phyloP scores from a whole-genome alignment of 2,113 vertebrate genomes.

The Lampris incognitus region DNA sequence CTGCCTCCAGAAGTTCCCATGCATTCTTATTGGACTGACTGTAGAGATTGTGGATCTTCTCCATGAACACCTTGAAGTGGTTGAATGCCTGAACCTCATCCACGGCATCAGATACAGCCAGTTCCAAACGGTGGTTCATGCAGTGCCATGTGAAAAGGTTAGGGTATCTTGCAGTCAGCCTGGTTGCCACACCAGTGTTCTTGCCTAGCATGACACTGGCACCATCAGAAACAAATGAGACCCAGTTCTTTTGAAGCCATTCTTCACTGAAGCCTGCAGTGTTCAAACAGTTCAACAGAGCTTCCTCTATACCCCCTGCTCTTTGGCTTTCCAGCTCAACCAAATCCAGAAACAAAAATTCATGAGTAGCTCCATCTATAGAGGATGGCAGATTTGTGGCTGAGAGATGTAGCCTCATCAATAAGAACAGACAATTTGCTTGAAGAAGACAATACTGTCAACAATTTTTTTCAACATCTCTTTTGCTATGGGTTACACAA shows the following conservation, averaged over 20 bases:
- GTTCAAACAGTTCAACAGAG: slow-evolving; percentile 16
- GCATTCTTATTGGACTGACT: slow-evolving; percentile 45
- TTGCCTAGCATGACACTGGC: slow-evolving; percentile 30
- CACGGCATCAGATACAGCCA: slow-evolving; percentile 41
- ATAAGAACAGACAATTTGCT: slow-evolving; percentile 31
- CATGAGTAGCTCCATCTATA: slow-evolving; percentile 3
- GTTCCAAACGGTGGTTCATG: slow-evolving; percentile 44
- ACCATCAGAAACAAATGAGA: slow-evolving; percentile 41
- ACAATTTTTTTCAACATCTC: slow-evolving; percentile 25
- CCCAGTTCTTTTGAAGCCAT: slow-evolving; percentile 37
- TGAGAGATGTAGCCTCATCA: slow-evolving; percentile 32
- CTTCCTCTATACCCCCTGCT: slow-evolving; percentile 14
- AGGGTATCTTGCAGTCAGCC: slow-evolving; percentile 5
- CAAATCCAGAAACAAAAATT: slow-evolving; percentile 13
- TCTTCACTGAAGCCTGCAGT: slow-evolving; percentile 31
- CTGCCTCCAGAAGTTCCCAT: slow-evolving; percentile 28
- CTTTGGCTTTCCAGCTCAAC: slow-evolving; percentile 36
- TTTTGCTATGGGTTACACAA: slow-evolving; percentile 5
- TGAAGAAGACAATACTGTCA: background rate
- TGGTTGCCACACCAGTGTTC: slow-evolving; percentile 12
- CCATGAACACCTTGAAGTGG: slow-evolving; percentile 48
- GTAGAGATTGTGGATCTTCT: slow-evolving; percentile 45
- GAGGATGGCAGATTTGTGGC: slow-evolving; percentile 32
- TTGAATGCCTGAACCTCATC: slow-evolving; percentile 37
- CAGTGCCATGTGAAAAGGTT: slow-evolving; percentile 30